These are phyloP conservation scores for Sisor rabdophorus DNA, from an alignment of 2,113 vertebrate genomes.

Conservation along the genomic window DNA sequence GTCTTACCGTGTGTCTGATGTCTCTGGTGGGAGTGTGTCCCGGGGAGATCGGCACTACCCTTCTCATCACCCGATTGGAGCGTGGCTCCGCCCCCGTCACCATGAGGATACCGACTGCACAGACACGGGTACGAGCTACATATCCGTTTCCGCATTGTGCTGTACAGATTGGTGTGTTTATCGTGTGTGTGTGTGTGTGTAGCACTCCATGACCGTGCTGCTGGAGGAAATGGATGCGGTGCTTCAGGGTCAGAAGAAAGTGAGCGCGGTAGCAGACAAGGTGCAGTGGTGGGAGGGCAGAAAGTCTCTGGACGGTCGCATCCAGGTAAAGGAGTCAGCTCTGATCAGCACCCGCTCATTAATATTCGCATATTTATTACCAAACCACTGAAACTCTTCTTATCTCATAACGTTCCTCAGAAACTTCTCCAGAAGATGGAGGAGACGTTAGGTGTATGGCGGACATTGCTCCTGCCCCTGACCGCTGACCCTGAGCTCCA, in stretches of 20 bases:
- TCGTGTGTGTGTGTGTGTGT: background rate
- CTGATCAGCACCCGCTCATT: background rate
- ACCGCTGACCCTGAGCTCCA: constrained; percentile 57
- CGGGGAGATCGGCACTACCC: constrained; percentile 62
- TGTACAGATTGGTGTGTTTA: background rate
- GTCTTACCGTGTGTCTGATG: constrained; percentile 79
- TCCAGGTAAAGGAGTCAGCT: constrained; percentile 68
- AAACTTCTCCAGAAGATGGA: constrained; percentile 75
- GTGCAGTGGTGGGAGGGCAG: constrained; percentile 84
- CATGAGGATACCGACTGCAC: constrained; percentile 72
- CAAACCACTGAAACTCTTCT: background rate
- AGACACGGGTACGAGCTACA: constrained; percentile 66
- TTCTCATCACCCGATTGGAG: constrained; percentile 80
- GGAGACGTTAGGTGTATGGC: constrained; percentile 79
- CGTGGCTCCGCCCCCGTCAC: constrained; percentile 68
- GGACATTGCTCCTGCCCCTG: constrained; percentile 68
- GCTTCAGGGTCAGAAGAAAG: constrained; percentile 79
- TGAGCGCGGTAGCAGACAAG: constrained; percentile 76
- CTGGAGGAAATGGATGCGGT: constrained; percentile 79
- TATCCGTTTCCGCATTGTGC: background rate
- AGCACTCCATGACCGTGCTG: constrained; percentile 32
- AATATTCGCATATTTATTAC: background rate
- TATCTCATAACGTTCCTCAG: constrained; percentile 57
- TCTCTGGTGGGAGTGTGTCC: constrained; percentile 68
- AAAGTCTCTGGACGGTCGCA: constrained; percentile 72